These are phyloP conservation scores for Sycophila texana DNA, from an alignment of 2,888 invertebrate genomes.

Conservation along the genomic window DNA sequence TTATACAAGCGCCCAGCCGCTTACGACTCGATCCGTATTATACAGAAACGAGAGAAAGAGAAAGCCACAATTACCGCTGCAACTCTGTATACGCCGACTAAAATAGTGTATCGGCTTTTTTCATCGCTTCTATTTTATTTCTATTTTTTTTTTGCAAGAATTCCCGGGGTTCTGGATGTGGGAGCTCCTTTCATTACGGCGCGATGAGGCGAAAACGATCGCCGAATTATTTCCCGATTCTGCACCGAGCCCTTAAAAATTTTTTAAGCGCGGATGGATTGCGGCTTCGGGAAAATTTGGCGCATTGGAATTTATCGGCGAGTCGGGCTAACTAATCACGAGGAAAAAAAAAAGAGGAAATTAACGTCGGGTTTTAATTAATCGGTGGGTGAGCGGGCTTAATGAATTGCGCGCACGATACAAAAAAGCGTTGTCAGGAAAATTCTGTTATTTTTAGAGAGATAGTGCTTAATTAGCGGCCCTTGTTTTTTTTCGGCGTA, in stretches of 20 bases:
- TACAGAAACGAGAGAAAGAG: not conserved
- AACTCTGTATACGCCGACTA: not conserved
- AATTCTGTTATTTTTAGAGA: not conserved
- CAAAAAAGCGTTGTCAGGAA: not conserved
- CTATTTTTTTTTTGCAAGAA: not conserved
- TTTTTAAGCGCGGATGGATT: too few relatives aligned
- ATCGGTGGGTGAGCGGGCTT: not conserved
- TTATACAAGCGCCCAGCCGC: too few relatives aligned
- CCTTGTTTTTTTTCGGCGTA: not conserved
- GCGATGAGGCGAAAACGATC: not conserved
- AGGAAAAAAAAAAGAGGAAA: not conserved
- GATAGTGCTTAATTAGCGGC: too few relatives aligned
- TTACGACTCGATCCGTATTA: too few relatives aligned
- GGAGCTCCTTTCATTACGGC: not conserved
- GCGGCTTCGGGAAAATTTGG: not conserved
- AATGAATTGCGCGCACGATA: not conserved
- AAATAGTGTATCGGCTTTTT: not conserved
- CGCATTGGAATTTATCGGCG: not conserved
- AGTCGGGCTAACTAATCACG: not conserved
- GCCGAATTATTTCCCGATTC: too few relatives aligned
- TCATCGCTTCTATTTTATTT: not conserved
- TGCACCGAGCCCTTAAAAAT: too few relatives aligned
- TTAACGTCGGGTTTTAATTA: conserved; percentile 1
- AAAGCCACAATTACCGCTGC: not conserved
- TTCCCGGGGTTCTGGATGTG: not conserved